Evolutionary conservation across 2,113 vertebrate genomes (phyloP), one percentile per base, ranked within the genome.

Genomic region (Onychorhynchus coronatus): DNA sequence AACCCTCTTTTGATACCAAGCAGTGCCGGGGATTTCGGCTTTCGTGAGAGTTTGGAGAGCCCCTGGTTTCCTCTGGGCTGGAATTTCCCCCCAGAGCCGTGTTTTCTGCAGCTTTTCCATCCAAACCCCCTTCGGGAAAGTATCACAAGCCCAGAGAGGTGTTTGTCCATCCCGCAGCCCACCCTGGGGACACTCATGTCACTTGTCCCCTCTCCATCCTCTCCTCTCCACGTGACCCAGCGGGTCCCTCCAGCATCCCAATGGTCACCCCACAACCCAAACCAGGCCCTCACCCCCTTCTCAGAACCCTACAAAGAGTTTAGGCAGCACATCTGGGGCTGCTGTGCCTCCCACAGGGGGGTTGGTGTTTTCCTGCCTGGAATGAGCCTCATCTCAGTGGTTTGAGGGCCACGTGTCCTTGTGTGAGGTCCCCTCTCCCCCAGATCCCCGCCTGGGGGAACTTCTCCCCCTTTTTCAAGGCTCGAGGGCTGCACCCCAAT

Each of bases 321-420:
- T 11, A 6, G 18, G 47, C 59, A 82, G 55, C 65, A 30, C 14
- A 12, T 62, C 46, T 41, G 50, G 37, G 22, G 14, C 31, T 62
- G 15, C 35, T 37, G 44, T 2, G 3, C 66, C 67, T 80, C 63
- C 6, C 10, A 23, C 42, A 22, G 50, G 39, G 62, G 77, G 35
- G 87, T 72, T 95, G 77, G 89, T 67, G 93, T 93, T 94, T 97
- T 97, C 85, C 95, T 93, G 81, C 70, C 68, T 17, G 58, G n/a
- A 59, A 37, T 17, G 14, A 59, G 23, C 35, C n/a, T 24, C 56
- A 16, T 59, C 56, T 59, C 23, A 10, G 23, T 24, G 56, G n/a
- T 35, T n/a, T 59, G n/a, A 24, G 56, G 56, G n/a, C 44, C 76
- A 39, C 35, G 1, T 31, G 31, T 25, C 91, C 8, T 80, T 8